phyloP scores from a whole-genome alignment of 2,113 vertebrate genomes.

The Salvelinus sp. region DNA sequence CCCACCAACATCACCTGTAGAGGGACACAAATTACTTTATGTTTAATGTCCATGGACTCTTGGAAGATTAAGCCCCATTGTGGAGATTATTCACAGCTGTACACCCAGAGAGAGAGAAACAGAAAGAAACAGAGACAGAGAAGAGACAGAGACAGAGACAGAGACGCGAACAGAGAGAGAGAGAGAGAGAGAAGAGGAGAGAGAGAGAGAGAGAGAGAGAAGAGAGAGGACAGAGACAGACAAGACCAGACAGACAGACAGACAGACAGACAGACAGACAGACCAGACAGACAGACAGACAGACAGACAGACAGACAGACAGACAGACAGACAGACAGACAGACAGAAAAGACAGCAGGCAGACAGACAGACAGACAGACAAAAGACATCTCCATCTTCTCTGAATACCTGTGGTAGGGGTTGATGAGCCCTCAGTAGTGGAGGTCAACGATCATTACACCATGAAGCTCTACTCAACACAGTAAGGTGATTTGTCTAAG shows the following conservation, averaged over 20 bases:
- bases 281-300: too few species aligned
- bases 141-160: neutral
- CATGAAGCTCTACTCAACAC: neutral
- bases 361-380: neutral
- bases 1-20: constrained; percentile 94
- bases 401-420: too few species aligned
- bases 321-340: too few species aligned
- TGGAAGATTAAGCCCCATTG: neutral
- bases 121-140: neutral
- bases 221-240: too few species aligned
- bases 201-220: too few species aligned
- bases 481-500: too few species aligned
- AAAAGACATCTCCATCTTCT: neutral
- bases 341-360: neutral
- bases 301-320: neutral
- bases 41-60: neutral
- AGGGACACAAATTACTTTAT: neutral
- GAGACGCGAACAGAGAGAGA: too few species aligned
- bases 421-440: neutral
- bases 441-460: neutral
- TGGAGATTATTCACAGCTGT: neutral
- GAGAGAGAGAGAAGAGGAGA: too few species aligned
- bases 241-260: too few species aligned
- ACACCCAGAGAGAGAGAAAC: too few species aligned
- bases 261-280: too few species aligned